A percentile compares a stretch with the other conserved stretches of the same genome.
phyloP scores from a whole-genome alignment of 2,113 vertebrate species.

The Nyctereutes procyonoides region DNA sequence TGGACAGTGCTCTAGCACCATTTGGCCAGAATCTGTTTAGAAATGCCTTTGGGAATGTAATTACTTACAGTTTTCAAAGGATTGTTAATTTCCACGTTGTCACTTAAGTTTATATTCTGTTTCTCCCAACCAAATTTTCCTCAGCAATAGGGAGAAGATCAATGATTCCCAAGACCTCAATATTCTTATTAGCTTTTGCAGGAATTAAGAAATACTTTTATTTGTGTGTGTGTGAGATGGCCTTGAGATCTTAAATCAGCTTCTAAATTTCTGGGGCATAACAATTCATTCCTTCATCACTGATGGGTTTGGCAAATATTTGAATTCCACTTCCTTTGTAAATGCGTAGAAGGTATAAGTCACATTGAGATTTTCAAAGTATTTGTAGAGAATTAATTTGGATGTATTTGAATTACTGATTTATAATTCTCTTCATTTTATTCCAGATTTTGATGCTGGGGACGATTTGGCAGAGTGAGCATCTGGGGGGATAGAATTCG shows the following conservation, averaged over 20 bases:
- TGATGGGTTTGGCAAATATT: not conserved
- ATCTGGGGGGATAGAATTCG: not conserved
- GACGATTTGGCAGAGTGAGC: not conserved
- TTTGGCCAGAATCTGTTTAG: not conserved
- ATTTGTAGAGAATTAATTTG: not conserved
- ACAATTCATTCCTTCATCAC: rapidly evolving
- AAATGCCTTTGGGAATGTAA: not conserved
- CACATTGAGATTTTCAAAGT: not conserved
- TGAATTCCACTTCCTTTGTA: not conserved
- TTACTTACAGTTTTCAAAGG: too few species aligned
- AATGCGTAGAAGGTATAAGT: not conserved
- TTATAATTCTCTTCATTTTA: not conserved
- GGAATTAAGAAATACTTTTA: not conserved
- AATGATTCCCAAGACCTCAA: not conserved
- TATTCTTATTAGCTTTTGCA: not conserved
- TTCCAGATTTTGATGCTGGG: not conserved
- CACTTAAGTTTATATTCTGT: not conserved
- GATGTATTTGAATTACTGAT: not conserved
- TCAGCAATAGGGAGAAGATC: not conserved
- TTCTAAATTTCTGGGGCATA: not conserved
- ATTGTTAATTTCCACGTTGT: not conserved
- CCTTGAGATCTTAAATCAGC: not conserved
- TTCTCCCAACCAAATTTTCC: not conserved
- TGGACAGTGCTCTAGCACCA: not conserved
- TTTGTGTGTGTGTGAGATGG: not conserved